Conservation (phyloP, 2,113 vertebrate species). For the Patagioenas fasciata region DNA sequence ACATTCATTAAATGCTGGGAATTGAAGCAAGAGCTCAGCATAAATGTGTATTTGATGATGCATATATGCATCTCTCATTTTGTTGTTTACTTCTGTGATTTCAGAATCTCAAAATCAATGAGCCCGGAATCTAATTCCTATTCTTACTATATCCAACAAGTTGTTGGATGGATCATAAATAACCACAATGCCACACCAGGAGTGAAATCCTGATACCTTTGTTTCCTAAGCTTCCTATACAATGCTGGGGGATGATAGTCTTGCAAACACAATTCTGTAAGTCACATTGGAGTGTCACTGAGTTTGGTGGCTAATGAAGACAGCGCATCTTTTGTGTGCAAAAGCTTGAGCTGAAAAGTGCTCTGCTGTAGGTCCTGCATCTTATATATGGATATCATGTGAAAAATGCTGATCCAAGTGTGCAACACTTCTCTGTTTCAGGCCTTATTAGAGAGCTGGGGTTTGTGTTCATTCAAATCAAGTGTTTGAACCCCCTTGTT, state of each 20-base stretch:
- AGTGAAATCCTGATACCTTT: background rate
- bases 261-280: background rate
- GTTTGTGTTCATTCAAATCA: background rate
- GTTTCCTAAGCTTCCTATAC: background rate
- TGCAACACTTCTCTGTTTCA: background rate
- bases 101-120: background rate
- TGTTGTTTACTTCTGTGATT: background rate
- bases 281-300: background rate
- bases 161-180: background rate
- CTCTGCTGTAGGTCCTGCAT: background rate
- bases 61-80: background rate
- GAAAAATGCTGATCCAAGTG: background rate
- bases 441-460: background rate
- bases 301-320: background rate
- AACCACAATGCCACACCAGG: background rate
- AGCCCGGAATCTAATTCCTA: background rate
- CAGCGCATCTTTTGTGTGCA: background rate
- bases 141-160: background rate
- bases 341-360: background rate
- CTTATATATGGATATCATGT: rapidly evolving
- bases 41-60: background rate
- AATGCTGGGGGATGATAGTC: background rate
- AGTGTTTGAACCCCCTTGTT: background rate
- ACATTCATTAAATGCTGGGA: background rate
- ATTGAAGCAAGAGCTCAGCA: background rate